phyloP scores from a whole-genome alignment of 1,140 invertebrate species.

The Colletes latitarsis region DNA sequence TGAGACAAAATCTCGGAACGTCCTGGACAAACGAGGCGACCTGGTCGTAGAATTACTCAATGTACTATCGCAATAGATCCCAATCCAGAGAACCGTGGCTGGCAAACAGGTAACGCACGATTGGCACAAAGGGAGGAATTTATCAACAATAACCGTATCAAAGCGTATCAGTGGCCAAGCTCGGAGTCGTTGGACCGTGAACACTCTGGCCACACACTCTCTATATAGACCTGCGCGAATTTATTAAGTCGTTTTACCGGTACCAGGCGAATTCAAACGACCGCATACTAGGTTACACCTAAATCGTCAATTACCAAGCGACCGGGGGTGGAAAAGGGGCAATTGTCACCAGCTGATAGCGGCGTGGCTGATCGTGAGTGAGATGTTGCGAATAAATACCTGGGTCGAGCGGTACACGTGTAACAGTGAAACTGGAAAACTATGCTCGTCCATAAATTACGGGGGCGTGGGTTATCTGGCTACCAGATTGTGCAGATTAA shows the following conservation, averaged over 20 bases:
- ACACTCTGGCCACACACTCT: conserved; percentile 7
- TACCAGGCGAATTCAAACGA: conserved; percentile 17
- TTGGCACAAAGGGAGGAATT: conserved; percentile 1
- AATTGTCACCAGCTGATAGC: not conserved
- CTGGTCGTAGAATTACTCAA: conserved; percentile 4
- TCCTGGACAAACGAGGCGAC: not conserved
- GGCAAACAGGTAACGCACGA: conserved; percentile 3
- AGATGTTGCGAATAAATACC: conserved; percentile 23
- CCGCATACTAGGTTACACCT: not conserved
- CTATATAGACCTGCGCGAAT: conserved; percentile 41
- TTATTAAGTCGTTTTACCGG: conserved; percentile 53
- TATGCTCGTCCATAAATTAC: no score
- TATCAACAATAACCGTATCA: conserved; percentile 36
- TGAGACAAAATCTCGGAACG: no score
- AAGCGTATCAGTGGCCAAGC: conserved; percentile 2
- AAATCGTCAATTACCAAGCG: conserved; percentile 6
- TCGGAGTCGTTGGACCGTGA: conserved; percentile 30
- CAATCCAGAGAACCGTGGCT: not conserved
- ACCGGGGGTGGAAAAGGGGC: not conserved
- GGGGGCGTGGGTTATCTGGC: no score
- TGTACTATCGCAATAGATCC: not conserved
- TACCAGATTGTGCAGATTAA: no score
- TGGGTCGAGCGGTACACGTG: no score
- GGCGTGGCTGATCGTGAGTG: not conserved
- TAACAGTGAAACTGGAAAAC: no score